These are phyloP conservation scores for Bombus sylvicola DNA, from an alignment of 1,140 invertebrate species.

Conservation along the genomic window DNA sequence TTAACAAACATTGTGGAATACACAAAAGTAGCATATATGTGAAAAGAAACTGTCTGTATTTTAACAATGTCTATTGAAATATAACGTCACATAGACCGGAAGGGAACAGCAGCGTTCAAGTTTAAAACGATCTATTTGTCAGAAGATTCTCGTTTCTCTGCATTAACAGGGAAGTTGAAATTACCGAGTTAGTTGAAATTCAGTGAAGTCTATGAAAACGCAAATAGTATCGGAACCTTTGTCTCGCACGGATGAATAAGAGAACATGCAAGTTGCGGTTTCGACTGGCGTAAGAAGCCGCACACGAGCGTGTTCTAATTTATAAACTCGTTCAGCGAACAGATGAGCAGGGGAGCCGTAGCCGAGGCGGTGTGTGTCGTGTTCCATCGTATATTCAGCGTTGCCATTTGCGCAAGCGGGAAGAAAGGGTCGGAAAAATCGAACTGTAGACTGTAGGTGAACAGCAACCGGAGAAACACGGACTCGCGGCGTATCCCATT, in stretches of 20 bases:
- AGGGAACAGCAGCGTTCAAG: too few relatives aligned
- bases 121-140: background rate
- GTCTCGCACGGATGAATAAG: background rate
- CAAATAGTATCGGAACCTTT: background rate
- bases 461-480: slow-evolving; percentile 15
- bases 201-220: background rate
- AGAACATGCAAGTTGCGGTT: background rate
- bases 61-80: too few relatives aligned
- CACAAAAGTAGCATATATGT: too few relatives aligned
- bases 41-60: too few relatives aligned
- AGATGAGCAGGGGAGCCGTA: slow-evolving; percentile 12
- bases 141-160: background rate
- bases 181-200: background rate
- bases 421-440: slow-evolving; percentile 43
- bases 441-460: slow-evolving; percentile 38
- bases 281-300: slow-evolving; percentile 12
- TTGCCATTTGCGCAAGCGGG: slow-evolving; percentile 46
- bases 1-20: too few relatives aligned
- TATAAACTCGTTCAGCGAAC: slow-evolving; percentile 44
- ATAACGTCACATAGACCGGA: too few relatives aligned
- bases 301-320: slow-evolving; percentile 42
- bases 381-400: slow-evolving; percentile 42
- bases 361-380: slow-evolving; percentile 11
- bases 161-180: fast-evolving
- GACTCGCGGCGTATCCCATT: slow-evolving; percentile 44